These are phyloP conservation scores for Latheticus oryzae DNA, from an alignment of 2,888 invertebrate genomes.

Conservation along the genomic window DNA sequence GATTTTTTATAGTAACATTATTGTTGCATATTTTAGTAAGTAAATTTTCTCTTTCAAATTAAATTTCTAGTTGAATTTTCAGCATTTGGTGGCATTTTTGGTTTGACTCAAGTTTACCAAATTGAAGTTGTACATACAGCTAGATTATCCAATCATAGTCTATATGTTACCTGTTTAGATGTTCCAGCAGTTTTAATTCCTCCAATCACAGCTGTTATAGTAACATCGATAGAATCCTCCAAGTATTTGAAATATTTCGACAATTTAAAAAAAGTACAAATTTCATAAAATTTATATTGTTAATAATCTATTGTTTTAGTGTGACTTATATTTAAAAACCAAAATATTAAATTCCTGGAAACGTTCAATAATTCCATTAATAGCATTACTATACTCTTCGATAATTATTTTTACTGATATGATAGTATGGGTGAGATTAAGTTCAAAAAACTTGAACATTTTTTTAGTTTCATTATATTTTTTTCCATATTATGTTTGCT, in stretches of 20 bases:
- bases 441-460: neutral
- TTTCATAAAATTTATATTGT: too few relatives aligned
- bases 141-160: neutral
- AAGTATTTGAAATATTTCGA: conserved; percentile 5
- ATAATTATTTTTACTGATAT: conserved; percentile 5
- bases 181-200: conserved; percentile 7
- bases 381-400: too few relatives aligned
- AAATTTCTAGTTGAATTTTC: too few relatives aligned
- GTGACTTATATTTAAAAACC: too few relatives aligned
- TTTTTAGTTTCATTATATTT: neutral
- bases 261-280: too few relatives aligned
- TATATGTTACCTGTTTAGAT: conserved; percentile 23
- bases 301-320: too few relatives aligned
- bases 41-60: too few relatives aligned
- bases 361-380: neutral
- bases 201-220: neutral
- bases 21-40: too few relatives aligned
- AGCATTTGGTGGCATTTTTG: conserved; percentile 11
- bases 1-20: too few relatives aligned
- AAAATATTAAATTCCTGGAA: conserved; percentile 2
- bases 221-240: neutral
- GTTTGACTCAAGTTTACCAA: conserved; percentile 5
- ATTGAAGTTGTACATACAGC: conserved; percentile 16
- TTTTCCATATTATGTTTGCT: conserved; percentile 25
- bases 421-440: conserved; percentile 9